Base-by-base conservation (phyloP, 1,140 invertebrate genomes). In the Augochlora pura region DNA sequence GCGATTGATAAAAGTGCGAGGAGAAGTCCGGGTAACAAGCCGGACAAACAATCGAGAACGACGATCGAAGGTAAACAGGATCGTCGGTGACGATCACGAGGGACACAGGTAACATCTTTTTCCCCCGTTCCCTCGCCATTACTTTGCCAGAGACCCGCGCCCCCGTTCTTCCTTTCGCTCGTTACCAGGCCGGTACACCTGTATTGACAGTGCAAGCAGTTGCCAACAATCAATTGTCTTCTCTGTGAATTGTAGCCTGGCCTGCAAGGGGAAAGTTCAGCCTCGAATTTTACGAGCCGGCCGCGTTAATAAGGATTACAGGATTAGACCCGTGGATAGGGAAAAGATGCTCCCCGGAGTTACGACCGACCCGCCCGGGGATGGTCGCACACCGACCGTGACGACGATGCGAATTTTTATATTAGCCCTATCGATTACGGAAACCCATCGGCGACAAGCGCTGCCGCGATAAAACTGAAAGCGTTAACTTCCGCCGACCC, bases 291-390 rank as follows among this genome's bases (percentile, higher is more conserved):
- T 84, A 88, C 72, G 80, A 74, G 57, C 63, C 63, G 57, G 25
- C 74, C 74, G 62, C 54, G 78, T 62, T 89, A 90, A 90, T 88
- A 88, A 52, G 88, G 88, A 90, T 90, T 88, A 89, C 59, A 77
- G 72, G 71, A 75, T 88, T 76, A 85, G 71, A 64, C 63, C 63
- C 70, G 81, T 85, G 79, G 76, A 86, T 84, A 81, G 77, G 72
- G 81, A 84, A n/a, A n/a, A 71, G 77, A 77, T 54, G 71, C 66
- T 21, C 25, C 21, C 14, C 18, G 4, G 14, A 59, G 25, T 27
- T 18, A 39, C 60, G 25, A 52, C 32, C 54, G 23, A 65, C 32
- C n/a, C n/a, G n/a, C n/a, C n/a, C 32, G 25, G 67, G 18, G n/a
- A 12, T 16, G 12, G n/a, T 7, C 42, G 8, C 38, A 42, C 32